These are phyloP conservation scores for Hypanus sabinus DNA, from an alignment of 2,113 vertebrate genomes.

Conservation along the genomic window DNA sequence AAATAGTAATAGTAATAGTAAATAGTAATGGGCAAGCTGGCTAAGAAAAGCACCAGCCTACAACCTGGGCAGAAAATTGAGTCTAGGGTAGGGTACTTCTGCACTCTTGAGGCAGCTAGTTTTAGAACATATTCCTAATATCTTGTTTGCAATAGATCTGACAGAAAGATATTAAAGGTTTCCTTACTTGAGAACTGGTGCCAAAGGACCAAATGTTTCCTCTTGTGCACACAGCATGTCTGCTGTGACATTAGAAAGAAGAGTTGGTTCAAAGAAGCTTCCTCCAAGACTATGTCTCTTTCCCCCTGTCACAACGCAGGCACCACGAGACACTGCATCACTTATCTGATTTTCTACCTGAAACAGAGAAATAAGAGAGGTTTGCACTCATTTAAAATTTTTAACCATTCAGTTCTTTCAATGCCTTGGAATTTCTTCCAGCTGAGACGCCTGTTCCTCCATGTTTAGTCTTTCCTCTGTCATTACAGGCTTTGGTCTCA, in stretches of 20 bases:
- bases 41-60: not conserved
- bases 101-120: not conserved
- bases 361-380: not conserved
- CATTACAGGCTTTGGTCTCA: not conserved
- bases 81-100: not conserved
- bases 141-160: not conserved
- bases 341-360: conserved; percentile 79
- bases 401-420: not conserved
- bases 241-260: conserved; percentile 70
- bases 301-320: conserved; percentile 72
- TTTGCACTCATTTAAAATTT: not conserved
- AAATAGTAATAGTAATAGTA: not conserved
- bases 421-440: not conserved
- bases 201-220: conserved; percentile 87
- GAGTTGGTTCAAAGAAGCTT: conserved; percentile 87
- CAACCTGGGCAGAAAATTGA: not conserved
- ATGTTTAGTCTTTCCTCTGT: not conserved
- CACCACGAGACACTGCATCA: conserved; percentile 78
- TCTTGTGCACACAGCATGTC: conserved; percentile 81
- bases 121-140: not conserved
- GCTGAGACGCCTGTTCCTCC: not conserved
- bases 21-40: not conserved
- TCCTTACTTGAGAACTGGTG: conserved; percentile 80
- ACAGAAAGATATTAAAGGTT: not conserved
- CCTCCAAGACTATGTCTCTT: conserved; percentile 67